A percentile compares a stretch with the other conserved stretches of the same genome.
Evolutionary conservation across 2,113 vertebrate species (phyloP).

Genomic region (Oryzias javanicus): DNA sequence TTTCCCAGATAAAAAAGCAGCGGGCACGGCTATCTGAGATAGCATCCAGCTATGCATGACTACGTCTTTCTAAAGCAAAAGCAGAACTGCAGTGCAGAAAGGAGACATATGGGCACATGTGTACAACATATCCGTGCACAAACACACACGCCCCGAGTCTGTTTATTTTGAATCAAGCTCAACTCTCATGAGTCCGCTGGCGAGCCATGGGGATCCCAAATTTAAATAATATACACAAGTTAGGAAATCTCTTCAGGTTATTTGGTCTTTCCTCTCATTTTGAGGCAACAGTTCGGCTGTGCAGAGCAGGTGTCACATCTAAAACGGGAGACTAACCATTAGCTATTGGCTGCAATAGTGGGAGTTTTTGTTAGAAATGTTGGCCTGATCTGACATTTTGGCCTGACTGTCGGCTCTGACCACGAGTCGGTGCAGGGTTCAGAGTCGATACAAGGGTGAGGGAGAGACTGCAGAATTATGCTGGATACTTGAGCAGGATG

Average conservation of each 20-base stretch:
- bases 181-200: constrained; percentile 63
- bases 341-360: constrained; percentile 32
- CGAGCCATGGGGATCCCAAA: constrained; percentile 60
- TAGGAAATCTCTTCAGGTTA: constrained; percentile 53
- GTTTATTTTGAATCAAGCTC: constrained; percentile 63
- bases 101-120: constrained; percentile 55
- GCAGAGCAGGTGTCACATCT: constrained; percentile 25
- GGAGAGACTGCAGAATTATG: constrained; percentile 39
- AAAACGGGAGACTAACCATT: constrained; percentile 31
- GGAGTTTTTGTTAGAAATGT: constrained; percentile 34
- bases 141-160: constrained; percentile 56
- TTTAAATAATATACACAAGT: constrained; percentile 64
- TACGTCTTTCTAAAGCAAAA: constrained; percentile 29
- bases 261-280: constrained; percentile 43
- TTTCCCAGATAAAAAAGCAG: constrained; percentile 39
- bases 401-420: constrained; percentile 45
- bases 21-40: constrained; percentile 39
- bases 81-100: constrained; percentile 50
- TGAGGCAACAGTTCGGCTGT: constrained; percentile 15
- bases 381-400: constrained; percentile 55
- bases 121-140: constrained; percentile 16
- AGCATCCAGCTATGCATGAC: constrained; percentile 26
- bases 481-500: constrained; percentile 27
- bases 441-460: constrained; percentile 43
- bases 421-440: constrained; percentile 29